phyloP scores from a whole-genome alignment of 2,888 invertebrate species.

The Nipponacmea schrenckii region DNA sequence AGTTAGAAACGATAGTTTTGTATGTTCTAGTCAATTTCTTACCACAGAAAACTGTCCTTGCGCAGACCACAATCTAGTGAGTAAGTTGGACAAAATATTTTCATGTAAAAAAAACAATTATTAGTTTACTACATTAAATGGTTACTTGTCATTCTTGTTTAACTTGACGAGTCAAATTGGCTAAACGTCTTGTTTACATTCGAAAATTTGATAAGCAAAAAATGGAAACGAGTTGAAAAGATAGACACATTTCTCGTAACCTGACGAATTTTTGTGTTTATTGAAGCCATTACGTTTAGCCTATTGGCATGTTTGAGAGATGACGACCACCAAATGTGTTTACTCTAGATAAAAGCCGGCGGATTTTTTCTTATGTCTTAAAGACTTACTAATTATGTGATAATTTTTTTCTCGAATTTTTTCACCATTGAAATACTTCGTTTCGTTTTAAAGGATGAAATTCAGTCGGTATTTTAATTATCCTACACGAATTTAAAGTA shows the following conservation, averaged over 20 bases:
- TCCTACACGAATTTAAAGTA: background rate
- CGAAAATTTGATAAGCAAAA: constrained; percentile 6
- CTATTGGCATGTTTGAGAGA: background rate
- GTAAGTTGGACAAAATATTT: too few species aligned
- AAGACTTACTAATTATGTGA: background rate
- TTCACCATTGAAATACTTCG: background rate
- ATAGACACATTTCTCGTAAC: background rate
- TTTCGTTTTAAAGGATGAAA: background rate
- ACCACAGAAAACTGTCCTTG: too few species aligned
- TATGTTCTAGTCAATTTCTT: too few species aligned
- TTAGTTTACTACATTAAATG: background rate
- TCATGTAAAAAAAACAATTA: too few species aligned
- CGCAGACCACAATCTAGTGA: too few species aligned
- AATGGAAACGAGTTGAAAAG: background rate
- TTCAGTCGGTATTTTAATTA: constrained; percentile 6
- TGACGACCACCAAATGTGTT: constrained; percentile 5
- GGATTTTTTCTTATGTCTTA: constrained; percentile 3
- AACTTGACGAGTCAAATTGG: background rate
- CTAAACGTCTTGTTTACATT: background rate
- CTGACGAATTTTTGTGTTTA: background rate
- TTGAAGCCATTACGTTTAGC: constrained; percentile 2
- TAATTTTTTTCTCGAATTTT: background rate
- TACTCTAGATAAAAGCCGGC: background rate
- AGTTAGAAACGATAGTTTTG: too few species aligned
- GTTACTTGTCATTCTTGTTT: background rate